Conservation (phyloP, 2,888 invertebrate genomes). For the Drosophila paracracens region DNA sequence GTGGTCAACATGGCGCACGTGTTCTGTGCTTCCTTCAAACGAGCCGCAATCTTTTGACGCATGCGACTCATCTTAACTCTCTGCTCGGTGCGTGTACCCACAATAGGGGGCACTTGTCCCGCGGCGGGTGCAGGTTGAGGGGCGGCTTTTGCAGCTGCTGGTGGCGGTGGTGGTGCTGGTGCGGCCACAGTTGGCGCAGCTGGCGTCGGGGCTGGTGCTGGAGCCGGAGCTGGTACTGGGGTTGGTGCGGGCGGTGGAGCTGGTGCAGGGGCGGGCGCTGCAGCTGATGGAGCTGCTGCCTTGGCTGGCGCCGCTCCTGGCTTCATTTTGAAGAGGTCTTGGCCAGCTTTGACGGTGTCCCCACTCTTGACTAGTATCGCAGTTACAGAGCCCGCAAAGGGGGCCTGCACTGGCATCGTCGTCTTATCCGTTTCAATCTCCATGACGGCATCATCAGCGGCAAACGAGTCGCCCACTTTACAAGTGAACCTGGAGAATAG, state of each 20-base stretch:
- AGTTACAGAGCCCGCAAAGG: conserved; percentile 94
- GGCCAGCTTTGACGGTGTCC: conserved; percentile 95
- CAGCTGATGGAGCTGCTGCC: conserved; percentile 81
- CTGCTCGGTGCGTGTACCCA: conserved; percentile 95
- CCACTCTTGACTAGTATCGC: conserved; percentile 96
- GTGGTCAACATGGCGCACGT: conserved; percentile 99
- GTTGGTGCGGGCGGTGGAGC: conserved; percentile 83
- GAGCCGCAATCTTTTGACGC: conserved; percentile 96
- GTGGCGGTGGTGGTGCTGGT: conserved; percentile 81
- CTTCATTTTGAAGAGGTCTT: conserved; percentile 92
- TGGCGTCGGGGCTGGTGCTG: conserved; percentile 1
- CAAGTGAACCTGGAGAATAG: conserved; percentile 87
- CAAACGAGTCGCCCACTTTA: conserved; percentile 95
- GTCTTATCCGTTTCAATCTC: conserved; percentile 99
- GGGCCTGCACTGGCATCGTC: conserved; percentile 89
- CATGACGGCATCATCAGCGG: conserved; percentile 95
- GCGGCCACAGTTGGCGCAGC: neutral
- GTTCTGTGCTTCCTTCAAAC: conserved; percentile 99
- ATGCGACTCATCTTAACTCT: conserved; percentile 99
- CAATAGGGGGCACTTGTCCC: conserved; percentile 89
- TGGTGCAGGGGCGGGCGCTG: conserved; percentile 79
- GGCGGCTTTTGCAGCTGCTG: conserved; percentile 82
- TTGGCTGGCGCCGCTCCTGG: conserved; percentile 85
- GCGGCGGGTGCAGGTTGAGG: conserved; percentile 4
- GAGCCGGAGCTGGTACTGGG: conserved; percentile 76